Conservation (phyloP, 2,113 vertebrate genomes). For the Jaculus jaculus region DNA sequence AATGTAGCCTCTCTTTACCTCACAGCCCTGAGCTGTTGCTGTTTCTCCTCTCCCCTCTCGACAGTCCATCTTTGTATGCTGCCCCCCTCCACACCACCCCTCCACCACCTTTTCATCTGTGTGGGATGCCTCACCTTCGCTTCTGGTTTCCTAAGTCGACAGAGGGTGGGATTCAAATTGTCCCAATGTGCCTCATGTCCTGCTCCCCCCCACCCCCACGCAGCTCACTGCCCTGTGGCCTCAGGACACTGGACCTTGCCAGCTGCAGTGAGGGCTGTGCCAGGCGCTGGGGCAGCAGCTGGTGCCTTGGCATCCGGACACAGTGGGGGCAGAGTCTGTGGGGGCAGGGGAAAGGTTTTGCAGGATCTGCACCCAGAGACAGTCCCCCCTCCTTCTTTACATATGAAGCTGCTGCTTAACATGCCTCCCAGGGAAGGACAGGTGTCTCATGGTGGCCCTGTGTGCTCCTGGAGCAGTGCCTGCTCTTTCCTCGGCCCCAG, state of each 20-base stretch:
- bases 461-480: neutral
- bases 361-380: neutral
- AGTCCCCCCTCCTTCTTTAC: fast-evolving
- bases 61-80: neutral
- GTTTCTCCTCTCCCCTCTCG: neutral
- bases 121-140: neutral
- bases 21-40: neutral
- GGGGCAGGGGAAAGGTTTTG: neutral
- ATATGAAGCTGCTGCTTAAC: neutral
- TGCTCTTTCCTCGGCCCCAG: neutral
- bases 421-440: neutral
- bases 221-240: constrained; percentile 47
- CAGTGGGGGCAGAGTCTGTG: constrained; percentile 64
- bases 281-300: constrained; percentile 78
- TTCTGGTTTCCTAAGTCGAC: neutral
- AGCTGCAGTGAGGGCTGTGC: constrained; percentile 74
- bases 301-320: constrained; percentile 75
- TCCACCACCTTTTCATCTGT: neutral
- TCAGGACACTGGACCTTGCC: constrained; percentile 62
- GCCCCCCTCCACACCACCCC: neutral
- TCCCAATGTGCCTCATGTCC: neutral
- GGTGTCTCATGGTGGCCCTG: neutral
- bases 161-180: neutral
- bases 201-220: neutral
- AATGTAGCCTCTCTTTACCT: neutral